Evolutionary conservation across 2,113 vertebrate species (phyloP).

Genomic region (Ceuthmochares aereus): DNA sequence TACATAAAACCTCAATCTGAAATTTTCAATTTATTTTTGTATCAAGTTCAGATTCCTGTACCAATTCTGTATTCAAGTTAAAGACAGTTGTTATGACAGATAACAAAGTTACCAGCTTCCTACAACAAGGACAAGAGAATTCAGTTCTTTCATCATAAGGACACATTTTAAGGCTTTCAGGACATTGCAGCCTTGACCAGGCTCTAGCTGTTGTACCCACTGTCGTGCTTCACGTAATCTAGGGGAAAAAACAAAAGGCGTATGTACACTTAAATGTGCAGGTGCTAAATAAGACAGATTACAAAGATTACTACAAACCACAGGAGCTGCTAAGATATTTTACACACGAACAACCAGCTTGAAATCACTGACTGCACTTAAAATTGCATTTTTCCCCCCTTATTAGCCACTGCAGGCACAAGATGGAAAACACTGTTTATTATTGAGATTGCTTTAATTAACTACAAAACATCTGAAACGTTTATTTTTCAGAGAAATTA

Average conservation of each 20-base stretch:
- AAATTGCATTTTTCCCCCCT: neutral
- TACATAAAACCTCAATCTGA: neutral
- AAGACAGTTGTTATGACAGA: neutral
- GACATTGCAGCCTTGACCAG: conserved; percentile 74
- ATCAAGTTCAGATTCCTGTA: neutral
- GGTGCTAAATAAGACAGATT: neutral
- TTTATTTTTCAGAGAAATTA: neutral
- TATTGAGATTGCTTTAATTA: neutral
- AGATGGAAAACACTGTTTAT: neutral
- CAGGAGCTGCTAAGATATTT: neutral
- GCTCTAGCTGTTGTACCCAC: conserved; percentile 74
- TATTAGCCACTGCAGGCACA: neutral
- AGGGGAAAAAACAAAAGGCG: neutral
- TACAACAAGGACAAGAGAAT: conserved; percentile 77
- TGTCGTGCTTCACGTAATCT: conserved; percentile 79
- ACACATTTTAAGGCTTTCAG: conserved; percentile 74
- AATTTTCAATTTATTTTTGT: neutral
- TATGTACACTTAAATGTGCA: neutral
- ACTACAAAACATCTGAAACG: neutral
- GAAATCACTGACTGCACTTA: neutral
- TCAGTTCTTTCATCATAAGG: conserved; percentile 62
- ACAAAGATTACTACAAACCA: neutral
- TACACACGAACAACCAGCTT: neutral
- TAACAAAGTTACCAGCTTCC: conserved; percentile 77
- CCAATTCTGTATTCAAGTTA: neutral